Evolutionary conservation across 2,797 vertebrate genomes (phyloP), one percentile per base, ranked within the genome.

Genomic region (Poeciliopsis turneri): DNA sequence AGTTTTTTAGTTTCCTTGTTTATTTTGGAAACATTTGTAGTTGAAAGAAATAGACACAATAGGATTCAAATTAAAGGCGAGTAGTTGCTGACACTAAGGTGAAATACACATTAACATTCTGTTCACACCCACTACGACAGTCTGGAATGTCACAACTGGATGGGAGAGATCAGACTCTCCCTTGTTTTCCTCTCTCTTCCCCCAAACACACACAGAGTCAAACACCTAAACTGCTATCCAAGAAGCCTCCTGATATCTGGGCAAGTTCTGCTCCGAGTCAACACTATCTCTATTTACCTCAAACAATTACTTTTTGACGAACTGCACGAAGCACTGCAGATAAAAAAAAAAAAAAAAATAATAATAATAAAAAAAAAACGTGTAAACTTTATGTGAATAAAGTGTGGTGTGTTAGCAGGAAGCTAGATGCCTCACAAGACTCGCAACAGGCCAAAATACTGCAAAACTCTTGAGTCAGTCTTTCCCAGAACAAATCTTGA

Each of bases 81-180:
- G 70, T 55, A 45, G 53, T 45, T 79, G 72, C 51, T 81, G 68
- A 78, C 74, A 33, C 64, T 25, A 71, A 83, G 80, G 36, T 55
- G 81, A 88, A 80, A 77, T 59, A 78, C 79, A 81, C 86, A 82
- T 76, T 23, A 70, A 90, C 86, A 88, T 83, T 72, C 83, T 66
- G 45, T 82, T 86, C 74, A 30, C 77, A 43, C 49, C 69, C 59
- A 74, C 70, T 86, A 61, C 77, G 51, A 86, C 79, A 55, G 68
- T 82, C 78, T 82, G 78, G 90, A 92, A 93, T 94, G 79, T 93
- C 86, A 91, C 92, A 89, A 80, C 83, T 84, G 59, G 43, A 71
- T 72, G 88, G 25, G 25, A 53, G 80, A 45, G 11, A 72, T 74
- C n/a, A 57, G 73, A 0, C 20, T 70, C 18, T 16, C n/a, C 49